These are phyloP conservation scores for Perccottus glenii DNA, from an alignment of 2,113 vertebrate species.

Conservation along the genomic window DNA sequence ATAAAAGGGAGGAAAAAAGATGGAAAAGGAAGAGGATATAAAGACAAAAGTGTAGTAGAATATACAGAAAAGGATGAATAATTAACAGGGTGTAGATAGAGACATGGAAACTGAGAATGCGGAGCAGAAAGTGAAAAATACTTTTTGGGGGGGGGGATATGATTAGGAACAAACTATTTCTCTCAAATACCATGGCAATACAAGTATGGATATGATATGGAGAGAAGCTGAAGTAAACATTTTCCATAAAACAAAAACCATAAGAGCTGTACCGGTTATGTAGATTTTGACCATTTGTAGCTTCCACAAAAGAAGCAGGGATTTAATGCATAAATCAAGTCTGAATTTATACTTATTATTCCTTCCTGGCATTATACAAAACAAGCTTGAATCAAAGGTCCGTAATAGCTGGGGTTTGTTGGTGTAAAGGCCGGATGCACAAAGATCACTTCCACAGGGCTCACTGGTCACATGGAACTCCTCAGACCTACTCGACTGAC, in stretches of 20 bases:
- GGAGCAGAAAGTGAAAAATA: background rate
- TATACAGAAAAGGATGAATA: background rate
- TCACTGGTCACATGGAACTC: slow-evolving; percentile 2
- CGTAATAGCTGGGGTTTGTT: background rate
- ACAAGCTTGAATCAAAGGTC: background rate
- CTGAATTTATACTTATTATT: no score
- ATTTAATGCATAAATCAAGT: no score
- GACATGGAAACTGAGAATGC: background rate
- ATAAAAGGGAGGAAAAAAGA: background rate
- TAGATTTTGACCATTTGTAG: no score
- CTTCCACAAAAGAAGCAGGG: no score
- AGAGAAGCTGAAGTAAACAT: no score
- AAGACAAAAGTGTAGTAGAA: slow-evolving; percentile 1
- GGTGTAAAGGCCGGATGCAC: background rate
- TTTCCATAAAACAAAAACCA: no score
- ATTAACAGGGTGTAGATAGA: background rate
- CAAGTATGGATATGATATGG: no score
- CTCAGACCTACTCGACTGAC: slow-evolving; percentile 13
- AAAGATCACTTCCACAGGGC: slow-evolving; percentile 3
- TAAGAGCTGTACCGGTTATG: no score
- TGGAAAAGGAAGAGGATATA: slow-evolving; percentile 5
- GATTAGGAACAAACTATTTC: no score
- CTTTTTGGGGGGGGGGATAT: no score
- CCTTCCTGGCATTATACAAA: no score
- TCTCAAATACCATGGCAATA: no score